Base-by-base conservation (phyloP, 2,797 vertebrate genomes). In the Acanthurus tractus region DNA sequence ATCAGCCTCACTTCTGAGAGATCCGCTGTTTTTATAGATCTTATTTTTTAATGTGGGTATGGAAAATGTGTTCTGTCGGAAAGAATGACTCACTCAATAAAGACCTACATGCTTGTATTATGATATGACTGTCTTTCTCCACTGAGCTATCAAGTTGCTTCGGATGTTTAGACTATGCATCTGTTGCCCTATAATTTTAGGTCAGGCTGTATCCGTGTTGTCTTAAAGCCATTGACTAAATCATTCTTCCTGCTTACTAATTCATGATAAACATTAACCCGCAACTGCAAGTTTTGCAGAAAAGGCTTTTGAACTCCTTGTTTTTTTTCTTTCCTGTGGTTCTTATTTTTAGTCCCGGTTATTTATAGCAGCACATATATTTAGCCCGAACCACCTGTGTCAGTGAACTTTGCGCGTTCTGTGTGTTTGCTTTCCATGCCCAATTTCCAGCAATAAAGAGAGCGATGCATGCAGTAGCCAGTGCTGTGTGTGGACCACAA, bases 301-400 rank as follows among this genome's bases (percentile, higher is more conserved):
- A 85, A 70, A 81, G 56, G 45, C 36, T 50, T 63, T 49, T 63
- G 7, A 63, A 45, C 52, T 46, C 15, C 22, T 13, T 2, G 0
- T 18, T 38, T 62, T 50, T 29, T 34, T 34, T 7, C 25, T 20
- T 14, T 15, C 17, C 44, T 8, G 54, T 48, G 45, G 36, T 52
- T 57, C 65, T 83, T 66, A 86, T 89, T 93, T 93, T 90, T 91
- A 86, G 89, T 62, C 58, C 29, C 67, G 78, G 78, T 86, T 95
- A 95, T 95, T 94, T 93, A 94, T 95, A 95, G 93, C 85, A 64
- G 74, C 40, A 68, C 76, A 18, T 94, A 93, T 93, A 93, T 93
- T 93, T 93, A 94, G 92, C 68, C 42, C 63, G 63, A 86, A 73
- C 87, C 84, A 88, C 88, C 90, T 90, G 93, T 89, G 91, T 89